Percentiles rank a stretch among this genome's conserved stretches.
Evolutionary conservation across 2,888 invertebrate genomes (phyloP).

Genomic region (Seira sanloemensis): DNA sequence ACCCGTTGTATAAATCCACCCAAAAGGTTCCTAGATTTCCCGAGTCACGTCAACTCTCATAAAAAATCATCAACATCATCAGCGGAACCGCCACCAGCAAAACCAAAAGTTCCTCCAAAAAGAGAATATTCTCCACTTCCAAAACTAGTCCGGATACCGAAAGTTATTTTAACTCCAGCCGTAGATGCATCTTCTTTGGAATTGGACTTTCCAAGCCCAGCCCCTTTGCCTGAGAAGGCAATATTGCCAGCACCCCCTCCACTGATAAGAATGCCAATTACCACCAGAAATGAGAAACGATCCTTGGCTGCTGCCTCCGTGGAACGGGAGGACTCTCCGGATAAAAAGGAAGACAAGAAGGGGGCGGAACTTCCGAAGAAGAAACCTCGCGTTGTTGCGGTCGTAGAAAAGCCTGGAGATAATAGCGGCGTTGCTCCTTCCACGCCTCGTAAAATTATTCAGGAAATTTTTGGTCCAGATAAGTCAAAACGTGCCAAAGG

Average conservation of each 20-base stretch:
- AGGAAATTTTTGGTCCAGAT: constrained; percentile 51
- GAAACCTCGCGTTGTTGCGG: background rate
- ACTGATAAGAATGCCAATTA: constrained; percentile 40
- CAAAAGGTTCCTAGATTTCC: constrained; percentile 18
- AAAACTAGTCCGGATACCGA: constrained; percentile 33
- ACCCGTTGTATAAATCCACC: constrained; percentile 18
- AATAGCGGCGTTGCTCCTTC: background rate
- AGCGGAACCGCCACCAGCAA: constrained; percentile 23
- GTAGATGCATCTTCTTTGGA: constrained; percentile 29
- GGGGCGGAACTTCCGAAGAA: constrained; percentile 25
- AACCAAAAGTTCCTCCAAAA: background rate
- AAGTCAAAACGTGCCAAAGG: constrained; percentile 37
- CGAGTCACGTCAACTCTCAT: too few species aligned
- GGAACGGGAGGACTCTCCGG: background rate
- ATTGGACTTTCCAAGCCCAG: too few species aligned
- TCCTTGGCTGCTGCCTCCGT: background rate
- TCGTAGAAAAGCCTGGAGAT: background rate
- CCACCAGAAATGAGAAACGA: constrained; percentile 25
- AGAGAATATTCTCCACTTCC: constrained; percentile 18
- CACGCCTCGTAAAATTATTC: constrained; percentile 50
- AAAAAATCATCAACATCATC: too few species aligned
- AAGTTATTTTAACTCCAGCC: background rate
- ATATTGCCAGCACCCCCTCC: constrained; percentile 36
- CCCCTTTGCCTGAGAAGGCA: background rate
- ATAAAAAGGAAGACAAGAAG: background rate